These are phyloP conservation scores for Helarctos malayanus DNA, from an alignment of 2,797 vertebrate genomes.

Conservation along the genomic window DNA sequence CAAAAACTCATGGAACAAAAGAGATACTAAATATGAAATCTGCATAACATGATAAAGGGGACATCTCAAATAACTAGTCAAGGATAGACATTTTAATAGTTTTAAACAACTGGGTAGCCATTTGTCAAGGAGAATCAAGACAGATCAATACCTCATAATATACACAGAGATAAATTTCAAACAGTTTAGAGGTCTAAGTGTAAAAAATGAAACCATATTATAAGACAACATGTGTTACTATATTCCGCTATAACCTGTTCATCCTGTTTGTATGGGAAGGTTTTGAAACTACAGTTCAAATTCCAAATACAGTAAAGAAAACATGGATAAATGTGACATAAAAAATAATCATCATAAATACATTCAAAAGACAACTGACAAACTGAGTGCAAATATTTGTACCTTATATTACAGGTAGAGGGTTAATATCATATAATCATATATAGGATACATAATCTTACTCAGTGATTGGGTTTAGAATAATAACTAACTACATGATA, in stretches of 20 bases:
- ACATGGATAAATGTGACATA: not conserved
- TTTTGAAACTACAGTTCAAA: not conserved
- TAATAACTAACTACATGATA: not conserved
- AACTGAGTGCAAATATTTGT: not conserved
- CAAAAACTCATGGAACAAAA: not conserved
- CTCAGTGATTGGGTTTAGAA: not conserved
- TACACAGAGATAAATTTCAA: not conserved
- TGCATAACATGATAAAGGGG: not conserved
- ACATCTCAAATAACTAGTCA: not conserved
- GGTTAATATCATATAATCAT: not conserved
- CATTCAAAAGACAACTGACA: not conserved
- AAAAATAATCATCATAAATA: not conserved
- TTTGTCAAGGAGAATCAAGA: not conserved
- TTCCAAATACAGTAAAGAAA: not conserved
- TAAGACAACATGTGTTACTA: not conserved
- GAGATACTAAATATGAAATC: not conserved
- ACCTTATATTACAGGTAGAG: not conserved
- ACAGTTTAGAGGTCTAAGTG: not conserved
- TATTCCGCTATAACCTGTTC: not conserved
- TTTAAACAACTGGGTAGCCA: not conserved
- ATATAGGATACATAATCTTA: not conserved
- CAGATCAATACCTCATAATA: not conserved
- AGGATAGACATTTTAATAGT: not conserved
- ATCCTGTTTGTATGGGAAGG: not conserved
- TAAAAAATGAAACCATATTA: not conserved